A percentile compares a stretch with the other conserved stretches of the same genome.
Conservation (phyloP, 2,888 invertebrate genomes). For the Octodonta nipae region DNA sequence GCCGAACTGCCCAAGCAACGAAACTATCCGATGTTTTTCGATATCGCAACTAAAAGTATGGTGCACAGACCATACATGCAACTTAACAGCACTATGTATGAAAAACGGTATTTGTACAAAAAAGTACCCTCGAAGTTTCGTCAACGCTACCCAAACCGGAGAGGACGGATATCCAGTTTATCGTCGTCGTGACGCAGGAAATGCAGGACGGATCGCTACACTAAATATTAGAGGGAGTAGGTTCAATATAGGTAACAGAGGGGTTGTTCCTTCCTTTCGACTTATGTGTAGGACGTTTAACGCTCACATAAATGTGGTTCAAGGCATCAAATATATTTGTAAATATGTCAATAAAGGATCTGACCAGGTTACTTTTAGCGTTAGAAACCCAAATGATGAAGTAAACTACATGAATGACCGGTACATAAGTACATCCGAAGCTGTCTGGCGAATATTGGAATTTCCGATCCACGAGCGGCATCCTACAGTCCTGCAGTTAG, state of each 20-base stretch:
- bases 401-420: too few species aligned
- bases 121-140: too few species aligned
- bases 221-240: conserved; percentile 1
- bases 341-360: too few species aligned
- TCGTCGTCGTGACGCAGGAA: conserved; percentile 1
- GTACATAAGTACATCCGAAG: conserved; percentile 2
- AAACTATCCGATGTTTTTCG: neutral
- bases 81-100: conserved; percentile 1
- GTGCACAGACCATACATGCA: neutral
- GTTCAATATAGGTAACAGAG: conserved; percentile 1
- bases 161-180: conserved; percentile 1
- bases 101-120: too few species aligned
- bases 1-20: conserved; percentile 1
- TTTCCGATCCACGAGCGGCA: neutral
- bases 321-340: too few species aligned
- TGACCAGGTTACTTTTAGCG: conserved; percentile 1
- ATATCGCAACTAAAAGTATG: conserved; percentile 1
- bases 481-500: conserved; percentile 1
- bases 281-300: too few species aligned
- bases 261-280: too few species aligned
- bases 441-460: conserved; percentile 1
- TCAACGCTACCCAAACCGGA: too few species aligned
- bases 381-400: conserved; percentile 1
- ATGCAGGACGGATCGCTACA: neutral
- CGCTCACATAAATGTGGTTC: too few species aligned